Percentiles rank a stretch among this genome's conserved stretches.
Evolutionary conservation across 2,797 vertebrate genomes (phyloP).

Genomic region (Oceanodroma leucorhoa): DNA sequence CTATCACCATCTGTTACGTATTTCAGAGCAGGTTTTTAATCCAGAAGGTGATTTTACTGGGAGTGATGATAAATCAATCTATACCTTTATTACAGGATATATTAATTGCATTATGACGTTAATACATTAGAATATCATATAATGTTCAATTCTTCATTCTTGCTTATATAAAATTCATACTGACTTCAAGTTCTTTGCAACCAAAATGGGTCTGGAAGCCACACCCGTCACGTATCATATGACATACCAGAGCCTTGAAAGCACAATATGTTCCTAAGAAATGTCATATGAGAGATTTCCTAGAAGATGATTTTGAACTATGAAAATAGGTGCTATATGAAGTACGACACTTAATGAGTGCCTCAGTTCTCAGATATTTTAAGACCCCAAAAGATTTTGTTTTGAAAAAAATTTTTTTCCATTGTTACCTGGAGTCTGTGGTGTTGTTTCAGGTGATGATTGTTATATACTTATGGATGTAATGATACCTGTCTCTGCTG

Average conservation of each 20-base stretch:
- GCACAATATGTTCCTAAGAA: background rate
- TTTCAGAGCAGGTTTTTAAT: slow-evolving; percentile 16
- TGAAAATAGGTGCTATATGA: background rate
- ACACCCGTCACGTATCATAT: background rate
- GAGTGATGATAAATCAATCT: background rate
- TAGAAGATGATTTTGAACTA: background rate
- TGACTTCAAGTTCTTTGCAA: background rate
- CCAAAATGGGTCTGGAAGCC: background rate
- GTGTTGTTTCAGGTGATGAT: background rate
- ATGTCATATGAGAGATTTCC: background rate
- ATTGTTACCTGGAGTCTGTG: background rate
- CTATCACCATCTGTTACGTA: slow-evolving; percentile 2
- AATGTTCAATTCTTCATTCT: background rate
- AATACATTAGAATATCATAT: background rate
- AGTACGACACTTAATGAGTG: background rate
- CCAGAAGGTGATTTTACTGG: background rate
- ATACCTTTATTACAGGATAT: background rate
- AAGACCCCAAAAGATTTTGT: background rate
- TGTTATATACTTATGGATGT: background rate
- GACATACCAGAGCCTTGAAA: background rate
- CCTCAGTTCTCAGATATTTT: background rate
- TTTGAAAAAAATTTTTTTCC: background rate
- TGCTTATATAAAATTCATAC: background rate
- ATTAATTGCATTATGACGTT: background rate
- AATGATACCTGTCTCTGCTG: background rate